A percentile compares a stretch with the other conserved stretches of the same genome.
Conservation (phyloP, 2,113 vertebrate species). For the Lichenostomus cassidix region DNA sequence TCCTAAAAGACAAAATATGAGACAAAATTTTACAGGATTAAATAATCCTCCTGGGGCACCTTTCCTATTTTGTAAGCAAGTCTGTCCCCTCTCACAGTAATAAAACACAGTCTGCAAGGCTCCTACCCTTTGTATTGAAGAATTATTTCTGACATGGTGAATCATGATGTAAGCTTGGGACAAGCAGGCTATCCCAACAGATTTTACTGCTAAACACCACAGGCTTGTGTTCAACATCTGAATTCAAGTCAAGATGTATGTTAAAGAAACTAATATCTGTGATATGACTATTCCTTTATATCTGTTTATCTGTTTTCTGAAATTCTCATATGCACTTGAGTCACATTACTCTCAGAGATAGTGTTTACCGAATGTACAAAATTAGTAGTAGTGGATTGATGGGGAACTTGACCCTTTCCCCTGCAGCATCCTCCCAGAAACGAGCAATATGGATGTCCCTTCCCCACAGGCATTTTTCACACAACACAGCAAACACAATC, state of each 20-base stretch:
- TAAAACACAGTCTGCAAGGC: neutral
- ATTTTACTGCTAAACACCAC: neutral
- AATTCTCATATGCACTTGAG: neutral
- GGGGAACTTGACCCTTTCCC: neutral
- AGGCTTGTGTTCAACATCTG: neutral
- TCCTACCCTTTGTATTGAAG: neutral
- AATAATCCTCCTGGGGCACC: neutral
- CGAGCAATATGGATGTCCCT: neutral
- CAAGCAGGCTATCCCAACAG: neutral
- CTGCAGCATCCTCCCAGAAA: neutral
- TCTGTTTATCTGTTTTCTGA: neutral
- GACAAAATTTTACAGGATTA: neutral
- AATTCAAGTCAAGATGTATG: neutral
- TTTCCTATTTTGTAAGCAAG: neutral
- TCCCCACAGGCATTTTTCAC: neutral
- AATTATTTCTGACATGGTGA: slow-evolving; percentile 12
- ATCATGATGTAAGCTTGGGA: neutral
- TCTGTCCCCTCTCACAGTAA: neutral
- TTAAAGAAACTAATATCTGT: neutral
- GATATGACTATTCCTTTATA: neutral
- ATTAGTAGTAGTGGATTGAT: neutral
- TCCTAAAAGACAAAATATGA: neutral
- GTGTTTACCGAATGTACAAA: neutral
- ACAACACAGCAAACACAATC: neutral
- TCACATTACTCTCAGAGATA: neutral